A percentile compares a stretch with the other conserved stretches of the same genome.
Conservation (phyloP, 2,113 vertebrate species). For the Hipposideros armiger region DNA sequence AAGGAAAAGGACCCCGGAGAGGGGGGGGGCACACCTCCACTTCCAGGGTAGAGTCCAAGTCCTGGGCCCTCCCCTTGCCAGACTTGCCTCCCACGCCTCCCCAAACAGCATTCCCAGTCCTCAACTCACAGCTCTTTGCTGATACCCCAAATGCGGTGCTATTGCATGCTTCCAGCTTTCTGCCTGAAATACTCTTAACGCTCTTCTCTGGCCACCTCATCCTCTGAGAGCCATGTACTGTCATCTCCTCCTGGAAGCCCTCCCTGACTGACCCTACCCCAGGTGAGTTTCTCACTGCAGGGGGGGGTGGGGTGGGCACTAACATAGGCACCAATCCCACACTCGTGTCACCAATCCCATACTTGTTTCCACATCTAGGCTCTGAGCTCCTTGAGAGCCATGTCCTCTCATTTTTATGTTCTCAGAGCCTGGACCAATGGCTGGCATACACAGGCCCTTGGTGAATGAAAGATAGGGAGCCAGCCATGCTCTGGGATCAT, state of each 20-base stretch:
- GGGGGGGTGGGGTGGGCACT: too few species aligned
- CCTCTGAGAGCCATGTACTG: neutral
- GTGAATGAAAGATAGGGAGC: neutral
- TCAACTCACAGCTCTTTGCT: neutral
- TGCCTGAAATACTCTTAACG: neutral
- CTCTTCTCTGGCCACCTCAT: neutral
- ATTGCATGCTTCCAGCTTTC: neutral
- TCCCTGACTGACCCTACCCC: neutral
- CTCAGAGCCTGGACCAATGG: neutral
- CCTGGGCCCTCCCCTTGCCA: neutral
- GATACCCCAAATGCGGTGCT: neutral
- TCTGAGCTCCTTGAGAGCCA: neutral
- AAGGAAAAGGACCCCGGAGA: neutral
- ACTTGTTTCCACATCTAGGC: neutral
- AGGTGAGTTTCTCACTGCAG: neutral
- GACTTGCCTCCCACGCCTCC: fast-evolving
- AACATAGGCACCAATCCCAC: neutral
- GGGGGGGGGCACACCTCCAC: neutral
- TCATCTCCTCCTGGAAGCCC: neutral
- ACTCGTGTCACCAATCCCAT: neutral
- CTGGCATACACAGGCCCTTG: neutral
- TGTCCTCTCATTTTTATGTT: neutral
- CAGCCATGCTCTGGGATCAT: neutral
- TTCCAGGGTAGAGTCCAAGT: neutral
- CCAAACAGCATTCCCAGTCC: neutral